Evolutionary conservation across 2,113 vertebrate genomes (phyloP), one percentile per base, ranked within the genome.

Genomic region (Hystrix cristata): DNA sequence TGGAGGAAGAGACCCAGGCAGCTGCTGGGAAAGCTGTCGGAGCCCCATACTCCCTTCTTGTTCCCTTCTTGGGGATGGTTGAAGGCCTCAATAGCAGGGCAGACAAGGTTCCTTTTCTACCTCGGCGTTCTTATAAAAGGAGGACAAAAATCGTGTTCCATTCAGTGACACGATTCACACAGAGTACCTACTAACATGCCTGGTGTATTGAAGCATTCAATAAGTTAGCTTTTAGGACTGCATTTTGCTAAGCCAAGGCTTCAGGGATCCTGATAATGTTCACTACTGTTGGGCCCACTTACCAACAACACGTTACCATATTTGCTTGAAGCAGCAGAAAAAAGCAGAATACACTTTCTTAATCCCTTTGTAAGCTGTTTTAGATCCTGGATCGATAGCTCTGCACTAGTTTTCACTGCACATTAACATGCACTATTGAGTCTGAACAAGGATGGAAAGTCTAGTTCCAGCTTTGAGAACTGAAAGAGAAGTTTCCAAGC

Each of bases 21-120:
- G 25, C 38, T 1, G 0, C 7, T 25, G 3, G 67, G 29, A 16
- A 38, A 16, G 15, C 1, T 21, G 5, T 7, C 3, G 80, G 79
- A 19, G 10, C 64, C 0, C 10, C 2, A 0, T 11, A 4, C 3
- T 31, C 19, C n/a, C 14, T 13, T 31, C 34, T 0, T 0, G 2
- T 0, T 25, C 34, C 12, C 0, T n/a, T 1, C 5, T 19, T 59
- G 78, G 14, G 27, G 55, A 29, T 34, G 43, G 14, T 0, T 34
- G 57, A 9, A 57, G 31, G 31, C 34, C 25, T 87, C 51, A 18
- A 31, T 31, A 79, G 59, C 21, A 4, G 8, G 18, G 13, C 3
- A 14, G 29, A 4, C 2, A 43, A n/a, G 12, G 8, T 9, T 29
- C 4, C 34, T 18, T 19, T 34, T 46, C 67, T 59, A 11, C 74